phyloP scores from a whole-genome alignment of 2,888 invertebrate species.

The Euproctis similis region DNA sequence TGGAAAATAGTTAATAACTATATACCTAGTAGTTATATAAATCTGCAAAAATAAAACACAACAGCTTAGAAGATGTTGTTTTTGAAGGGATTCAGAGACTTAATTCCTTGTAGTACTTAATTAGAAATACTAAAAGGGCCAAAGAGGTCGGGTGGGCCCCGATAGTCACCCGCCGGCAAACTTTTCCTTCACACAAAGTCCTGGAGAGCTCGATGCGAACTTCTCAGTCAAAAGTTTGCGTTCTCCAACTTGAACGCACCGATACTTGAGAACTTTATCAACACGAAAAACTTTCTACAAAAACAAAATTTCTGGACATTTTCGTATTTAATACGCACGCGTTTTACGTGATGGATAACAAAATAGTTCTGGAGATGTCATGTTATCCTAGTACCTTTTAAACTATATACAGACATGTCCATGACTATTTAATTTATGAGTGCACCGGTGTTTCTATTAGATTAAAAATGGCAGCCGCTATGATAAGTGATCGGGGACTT shows the following conservation, averaged over 20 bases:
- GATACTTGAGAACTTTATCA: slow-evolving; percentile 46
- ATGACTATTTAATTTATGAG: slow-evolving; percentile 15
- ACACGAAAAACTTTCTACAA: slow-evolving; percentile 49
- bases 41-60: background rate
- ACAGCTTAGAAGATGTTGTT: background rate
- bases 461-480: slow-evolving; percentile 73
- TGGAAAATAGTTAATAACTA: too few relatives aligned
- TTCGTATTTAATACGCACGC: too few relatives aligned
- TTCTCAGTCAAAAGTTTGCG: slow-evolving; percentile 61
- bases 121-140: slow-evolving; percentile 19
- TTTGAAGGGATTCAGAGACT: slow-evolving; percentile 4
- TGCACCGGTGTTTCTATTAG: slow-evolving; percentile 25
- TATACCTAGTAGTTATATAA: background rate
- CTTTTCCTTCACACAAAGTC: slow-evolving; percentile 43
- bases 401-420: slow-evolving; percentile 6
- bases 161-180: slow-evolving; percentile 38
- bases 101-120: slow-evolving; percentile 6
- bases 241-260: slow-evolving; percentile 56
- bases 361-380: slow-evolving; percentile 9
- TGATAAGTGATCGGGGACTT: slow-evolving; percentile 72
- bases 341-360: too few relatives aligned
- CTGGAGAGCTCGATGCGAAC: slow-evolving; percentile 50
- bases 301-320: slow-evolving; percentile 55
- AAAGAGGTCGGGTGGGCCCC: slow-evolving; percentile 22
- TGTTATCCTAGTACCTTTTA: slow-evolving; percentile 10